Evolutionary conservation across 2,888 invertebrate species (phyloP), one percentile per base, ranked within the genome.

Genomic region (Erynnis tages): DNA sequence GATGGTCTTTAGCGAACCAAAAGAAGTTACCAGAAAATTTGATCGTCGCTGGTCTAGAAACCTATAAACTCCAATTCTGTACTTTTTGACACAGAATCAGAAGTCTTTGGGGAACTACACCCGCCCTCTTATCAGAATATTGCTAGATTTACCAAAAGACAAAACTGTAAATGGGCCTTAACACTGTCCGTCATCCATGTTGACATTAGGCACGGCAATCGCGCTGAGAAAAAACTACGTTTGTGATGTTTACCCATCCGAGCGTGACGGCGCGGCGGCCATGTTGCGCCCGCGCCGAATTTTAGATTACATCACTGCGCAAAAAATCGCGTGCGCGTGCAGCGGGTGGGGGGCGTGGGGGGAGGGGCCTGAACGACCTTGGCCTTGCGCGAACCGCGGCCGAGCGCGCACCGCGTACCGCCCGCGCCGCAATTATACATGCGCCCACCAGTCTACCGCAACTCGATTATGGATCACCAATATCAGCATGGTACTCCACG

Each of bases 281-380:
- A 82, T 79, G 80, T 79, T 82, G 83, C 82, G 76, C 79, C 73
- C 73, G 76, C 81, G 83, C 84, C 83, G 80, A 87, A 86, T 80
- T 82, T 80, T 74, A 71, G 79, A 83, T 87, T 87, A 88, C 86
- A 87, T 88, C 88, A 88, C 76, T 76, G 76, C 73, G 80, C 83
- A 86, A 87, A 87, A 87, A 84, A 79, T 71, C 67, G 76, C 73
- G 75, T 78, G 79, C 79, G 74, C 77, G 74, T 71, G 73, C 61
- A 60, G 57, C 61, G 55, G 60, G 61, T 60, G 55, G 61, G 60
- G 59, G 60, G 58, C 32, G 44, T 46, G 60, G 54, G 66, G 52
- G 67, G 62, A 59, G 66, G 64, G 66, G 71, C 62, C 65, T 61
- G 65, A 57, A 61, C 76, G 82, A 75, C 87, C 86, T 86, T 87